Percentiles rank a stretch among this genome's conserved stretches.
Conservation (phyloP, 2,888 invertebrate species). For the Aproaerema taeniolella region DNA sequence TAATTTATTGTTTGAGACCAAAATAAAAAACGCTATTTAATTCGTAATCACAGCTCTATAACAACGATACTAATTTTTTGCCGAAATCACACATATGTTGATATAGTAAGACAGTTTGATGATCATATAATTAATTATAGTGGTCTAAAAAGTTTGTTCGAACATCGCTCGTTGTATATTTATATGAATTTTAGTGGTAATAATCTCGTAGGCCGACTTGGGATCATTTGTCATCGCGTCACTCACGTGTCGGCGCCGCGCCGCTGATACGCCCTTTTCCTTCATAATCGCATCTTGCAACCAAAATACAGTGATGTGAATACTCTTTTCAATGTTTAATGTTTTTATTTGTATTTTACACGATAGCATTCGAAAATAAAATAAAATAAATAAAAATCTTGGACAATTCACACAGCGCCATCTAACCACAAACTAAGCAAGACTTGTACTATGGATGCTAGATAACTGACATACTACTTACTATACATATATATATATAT, state of each 20-base stretch:
- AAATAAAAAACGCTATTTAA: too few relatives aligned
- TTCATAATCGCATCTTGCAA: conserved; percentile 41
- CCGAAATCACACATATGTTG: background rate
- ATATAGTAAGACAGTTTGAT: conserved; percentile 10
- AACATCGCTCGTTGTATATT: too few relatives aligned
- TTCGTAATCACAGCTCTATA: too few relatives aligned
- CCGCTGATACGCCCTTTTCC: conserved; percentile 55
- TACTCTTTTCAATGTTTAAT: background rate
- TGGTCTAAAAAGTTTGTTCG: conserved; percentile 10
- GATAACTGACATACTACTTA: too few relatives aligned
- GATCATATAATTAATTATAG: conserved; percentile 13
- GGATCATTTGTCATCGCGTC: conserved; percentile 65
- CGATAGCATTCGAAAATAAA: too few relatives aligned
- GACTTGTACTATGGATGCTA: too few relatives aligned
- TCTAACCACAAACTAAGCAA: too few relatives aligned
- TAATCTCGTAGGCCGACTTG: conserved; percentile 37
- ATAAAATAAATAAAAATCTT: too few relatives aligned
- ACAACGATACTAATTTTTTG: conserved; percentile 1
- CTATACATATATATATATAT: too few relatives aligned
- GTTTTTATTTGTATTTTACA: background rate
- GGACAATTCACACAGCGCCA: too few relatives aligned
- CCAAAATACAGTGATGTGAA: background rate
- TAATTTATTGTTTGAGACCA: too few relatives aligned
- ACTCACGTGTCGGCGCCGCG: conserved; percentile 56
- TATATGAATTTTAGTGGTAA: too few relatives aligned